Base-by-base conservation (phyloP, 2,113 vertebrate genomes). In the Eubucco bourcierii region DNA sequence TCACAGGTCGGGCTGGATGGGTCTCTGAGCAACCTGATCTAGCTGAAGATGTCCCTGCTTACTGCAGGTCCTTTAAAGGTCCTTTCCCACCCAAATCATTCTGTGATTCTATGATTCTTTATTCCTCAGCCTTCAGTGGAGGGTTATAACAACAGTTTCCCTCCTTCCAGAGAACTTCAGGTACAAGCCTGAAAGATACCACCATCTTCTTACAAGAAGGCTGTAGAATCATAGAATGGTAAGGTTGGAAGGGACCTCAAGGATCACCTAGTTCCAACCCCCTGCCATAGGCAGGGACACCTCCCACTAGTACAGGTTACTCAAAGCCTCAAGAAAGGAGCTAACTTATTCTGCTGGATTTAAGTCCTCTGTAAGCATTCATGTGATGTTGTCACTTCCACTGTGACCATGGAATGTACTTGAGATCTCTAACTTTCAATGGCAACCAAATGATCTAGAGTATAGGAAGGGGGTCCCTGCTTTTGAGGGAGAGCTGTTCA, bases 321-420 rank as follows among this genome's bases (percentile, higher is more conserved):
- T n/a, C n/a, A n/a, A n/a, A n/a, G n/a, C n/a, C n/a, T n/a, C n/a
- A n/a, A 65, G 10, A 53, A 33, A 90, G 46, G 65, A 56, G 15
- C 23, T 6, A 16, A 59, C 9, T 47, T 18, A 2, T 2, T 34
- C 37, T 27, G 79, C 17, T 31, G 37, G 6, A 20, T 72, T 29
- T 28, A 27, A 68, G 6, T 28, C 33, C 37, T 37, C 44, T 6
- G 19, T 4, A 27, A 34, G 25, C 28, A 4, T 41, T 4, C 20
- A 19, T 2, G 59, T 33, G 64, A 34, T 41, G 2, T 18, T 4
- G 0, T 14, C 39, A 24, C 37, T 39, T 2, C 12, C 18, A 4
- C 25, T 10, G 31, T 16, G 55, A 53, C 23, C 1, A 2, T 0
- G 8, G 33, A 34, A 34, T 5, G 50, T 52, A 52, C 50, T 52